A percentile compares a stretch with the other conserved stretches of the same genome.
Evolutionary conservation across 2,797 vertebrate genomes (phyloP).

Genomic region (Halcyon chelicuti): DNA sequence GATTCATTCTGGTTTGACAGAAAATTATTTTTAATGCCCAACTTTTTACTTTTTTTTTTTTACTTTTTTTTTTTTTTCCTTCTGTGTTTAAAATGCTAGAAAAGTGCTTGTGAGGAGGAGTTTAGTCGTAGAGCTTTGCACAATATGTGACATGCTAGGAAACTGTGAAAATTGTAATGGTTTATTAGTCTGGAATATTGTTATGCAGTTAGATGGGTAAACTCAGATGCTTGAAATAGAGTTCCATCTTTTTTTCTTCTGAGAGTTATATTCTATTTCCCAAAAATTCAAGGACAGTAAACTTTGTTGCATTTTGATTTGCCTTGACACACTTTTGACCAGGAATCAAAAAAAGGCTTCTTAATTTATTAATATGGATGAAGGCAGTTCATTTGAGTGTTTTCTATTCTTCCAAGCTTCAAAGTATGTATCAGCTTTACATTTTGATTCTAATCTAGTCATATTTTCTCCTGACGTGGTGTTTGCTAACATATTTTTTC

Average conservation of each 20-base stretch:
- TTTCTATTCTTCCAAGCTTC: background rate
- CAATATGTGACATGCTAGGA: background rate
- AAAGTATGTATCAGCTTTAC: background rate
- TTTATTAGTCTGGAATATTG: background rate
- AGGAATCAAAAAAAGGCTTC: background rate
- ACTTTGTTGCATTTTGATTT: background rate
- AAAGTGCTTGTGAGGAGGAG: background rate
- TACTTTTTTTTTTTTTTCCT: background rate
- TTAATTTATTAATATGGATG: background rate
- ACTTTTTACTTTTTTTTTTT: no score
- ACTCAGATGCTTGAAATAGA: background rate
- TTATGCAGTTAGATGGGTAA: background rate
- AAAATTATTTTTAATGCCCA: background rate
- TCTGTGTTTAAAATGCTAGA: rapidly evolving
- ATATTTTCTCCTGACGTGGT: background rate
- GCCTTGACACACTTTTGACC: background rate
- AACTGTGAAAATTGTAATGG: background rate
- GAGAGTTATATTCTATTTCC: background rate
- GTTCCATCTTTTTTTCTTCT: background rate
- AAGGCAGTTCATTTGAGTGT: background rate
- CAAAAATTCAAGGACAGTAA: background rate
- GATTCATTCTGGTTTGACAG: rapidly evolving
- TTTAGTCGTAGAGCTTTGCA: background rate
- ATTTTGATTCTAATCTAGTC: background rate
- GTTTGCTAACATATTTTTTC: background rate